These are phyloP conservation scores for Epinotia ramella DNA, from an alignment of 2,888 invertebrate genomes.

Conservation along the genomic window DNA sequence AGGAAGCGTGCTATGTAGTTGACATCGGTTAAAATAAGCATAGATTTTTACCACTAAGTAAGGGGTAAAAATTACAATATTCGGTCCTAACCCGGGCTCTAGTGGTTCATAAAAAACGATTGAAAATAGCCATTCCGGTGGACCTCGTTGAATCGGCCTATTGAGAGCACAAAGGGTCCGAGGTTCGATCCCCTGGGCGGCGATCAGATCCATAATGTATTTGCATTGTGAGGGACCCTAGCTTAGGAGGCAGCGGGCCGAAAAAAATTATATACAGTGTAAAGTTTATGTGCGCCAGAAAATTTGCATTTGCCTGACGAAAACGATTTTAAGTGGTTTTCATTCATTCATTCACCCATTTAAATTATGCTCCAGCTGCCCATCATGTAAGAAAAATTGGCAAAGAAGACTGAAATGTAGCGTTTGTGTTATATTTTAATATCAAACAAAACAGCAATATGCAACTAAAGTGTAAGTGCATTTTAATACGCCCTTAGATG, in stretches of 20 bases:
- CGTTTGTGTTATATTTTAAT: too few relatives aligned
- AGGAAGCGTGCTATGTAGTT: too few relatives aligned
- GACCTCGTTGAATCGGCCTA: neutral
- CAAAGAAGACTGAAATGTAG: too few relatives aligned
- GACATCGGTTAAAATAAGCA: neutral
- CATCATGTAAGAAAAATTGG: too few relatives aligned
- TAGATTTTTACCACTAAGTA: neutral
- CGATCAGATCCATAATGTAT: neutral
- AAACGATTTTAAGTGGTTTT: too few relatives aligned
- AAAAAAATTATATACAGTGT: neutral
- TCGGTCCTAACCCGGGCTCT: neutral
- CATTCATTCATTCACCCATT: too few relatives aligned
- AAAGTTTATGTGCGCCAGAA: neutral
- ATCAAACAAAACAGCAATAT: too few relatives aligned
- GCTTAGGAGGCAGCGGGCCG: neutral
- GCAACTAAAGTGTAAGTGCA: too few relatives aligned
- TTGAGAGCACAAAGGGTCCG: conserved; percentile 3
- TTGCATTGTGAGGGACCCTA: neutral
- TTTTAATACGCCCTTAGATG: too few relatives aligned
- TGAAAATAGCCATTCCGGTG: neutral
- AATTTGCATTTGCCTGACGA: neutral
- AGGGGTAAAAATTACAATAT: neutral
- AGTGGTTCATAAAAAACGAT: neutral
- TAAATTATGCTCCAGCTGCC: too few relatives aligned
- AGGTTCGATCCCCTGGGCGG: neutral